These are phyloP conservation scores for Scolanthus callimorphus DNA, from an alignment of 92 coral and sea anemone species.

Conservation along the genomic window DNA sequence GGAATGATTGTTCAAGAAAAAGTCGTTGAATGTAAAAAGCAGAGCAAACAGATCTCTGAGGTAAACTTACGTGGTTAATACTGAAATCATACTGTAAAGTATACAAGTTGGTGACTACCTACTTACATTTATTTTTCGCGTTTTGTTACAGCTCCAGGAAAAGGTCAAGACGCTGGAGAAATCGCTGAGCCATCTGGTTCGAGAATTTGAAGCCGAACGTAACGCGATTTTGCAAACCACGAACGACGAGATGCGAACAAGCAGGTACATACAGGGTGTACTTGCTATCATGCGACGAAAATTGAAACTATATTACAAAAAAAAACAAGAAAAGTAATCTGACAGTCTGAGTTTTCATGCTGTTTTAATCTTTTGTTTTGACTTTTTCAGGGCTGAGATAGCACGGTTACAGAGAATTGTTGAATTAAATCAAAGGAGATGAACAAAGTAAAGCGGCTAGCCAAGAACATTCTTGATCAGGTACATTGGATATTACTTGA, in stretches of 20 bases:
- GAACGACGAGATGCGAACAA: slow-evolving; percentile 52
- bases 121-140: neutral
- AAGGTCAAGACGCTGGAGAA: slow-evolving; percentile 93
- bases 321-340: no score
- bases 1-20: slow-evolving; percentile 99
- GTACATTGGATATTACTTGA: no score
- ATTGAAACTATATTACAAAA: no score
- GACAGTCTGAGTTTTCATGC: no score
- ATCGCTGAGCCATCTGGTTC: slow-evolving; percentile 88
- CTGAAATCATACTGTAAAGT: neutral
- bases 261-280: slow-evolving; percentile 76
- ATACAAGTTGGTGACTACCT: neutral
- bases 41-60: slow-evolving; percentile 72
- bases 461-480: slow-evolving; percentile 93
- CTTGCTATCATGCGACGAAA: no score
- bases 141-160: slow-evolving; percentile 63
- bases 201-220: slow-evolving; percentile 95
- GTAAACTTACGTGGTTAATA: slow-evolving; percentile 15
- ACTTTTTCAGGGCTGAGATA: slow-evolving; percentile 77
- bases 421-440: slow-evolving; percentile 90
- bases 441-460: slow-evolving; percentile 93
- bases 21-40: slow-evolving; percentile 82
- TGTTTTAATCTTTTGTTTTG: no score
- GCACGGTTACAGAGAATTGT: slow-evolving; percentile 77
- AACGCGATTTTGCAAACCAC: slow-evolving; percentile 55